Percentiles rank a stretch among this genome's conserved stretches.
phyloP scores from a whole-genome alignment of 2,797 vertebrate species.

The Corythornis leucogaster region DNA sequence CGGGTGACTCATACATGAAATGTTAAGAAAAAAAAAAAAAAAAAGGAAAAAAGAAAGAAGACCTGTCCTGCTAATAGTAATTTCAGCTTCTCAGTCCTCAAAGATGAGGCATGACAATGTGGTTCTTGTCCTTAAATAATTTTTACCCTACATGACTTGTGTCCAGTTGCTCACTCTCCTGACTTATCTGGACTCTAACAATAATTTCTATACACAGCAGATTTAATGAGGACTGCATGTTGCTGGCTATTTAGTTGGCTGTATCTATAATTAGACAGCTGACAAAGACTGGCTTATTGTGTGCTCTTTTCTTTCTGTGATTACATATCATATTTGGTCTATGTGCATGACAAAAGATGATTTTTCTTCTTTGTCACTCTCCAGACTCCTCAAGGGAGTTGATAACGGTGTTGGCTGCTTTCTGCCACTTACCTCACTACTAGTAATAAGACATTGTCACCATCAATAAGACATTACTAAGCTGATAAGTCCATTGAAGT shows the following conservation, averaged over 20 bases:
- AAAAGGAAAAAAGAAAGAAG: background rate
- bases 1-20: background rate
- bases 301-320: background rate
- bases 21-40: background rate
- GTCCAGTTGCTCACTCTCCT: background rate
- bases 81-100: background rate
- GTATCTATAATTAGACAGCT: constrained; percentile 55
- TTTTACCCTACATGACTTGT: background rate
- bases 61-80: background rate
- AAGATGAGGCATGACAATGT: background rate
- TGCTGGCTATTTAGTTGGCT: constrained; percentile 10
- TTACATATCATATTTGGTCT: constrained; percentile 38
- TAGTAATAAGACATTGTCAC: constrained; percentile 17
- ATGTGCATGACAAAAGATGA: constrained; percentile 14
- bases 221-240: constrained; percentile 33
- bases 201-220: background rate
- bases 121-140: background rate
- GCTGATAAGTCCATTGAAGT: constrained; percentile 27
- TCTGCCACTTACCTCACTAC: constrained; percentile 62
- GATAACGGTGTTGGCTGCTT: constrained; percentile 46
- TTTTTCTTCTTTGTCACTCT: constrained; percentile 56
- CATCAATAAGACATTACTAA: background rate
- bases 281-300: constrained; percentile 20
- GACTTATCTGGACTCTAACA: background rate
- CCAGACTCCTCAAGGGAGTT: constrained; percentile 37